phyloP scores from a whole-genome alignment of 2,797 vertebrate species.

The Falco peregrinus region DNA sequence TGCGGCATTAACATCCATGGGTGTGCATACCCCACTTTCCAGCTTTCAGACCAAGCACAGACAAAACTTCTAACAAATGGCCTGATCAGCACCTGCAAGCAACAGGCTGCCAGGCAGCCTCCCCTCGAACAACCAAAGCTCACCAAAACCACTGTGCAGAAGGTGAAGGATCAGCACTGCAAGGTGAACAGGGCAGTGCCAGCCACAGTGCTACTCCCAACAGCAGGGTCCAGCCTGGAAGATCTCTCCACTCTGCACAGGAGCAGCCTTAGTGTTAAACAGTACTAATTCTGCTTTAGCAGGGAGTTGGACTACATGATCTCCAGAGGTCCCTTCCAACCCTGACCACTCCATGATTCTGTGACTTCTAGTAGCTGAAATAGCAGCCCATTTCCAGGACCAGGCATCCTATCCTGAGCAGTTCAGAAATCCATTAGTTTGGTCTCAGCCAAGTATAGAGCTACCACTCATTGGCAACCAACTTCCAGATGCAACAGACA shows the following conservation, averaged over 20 bases:
- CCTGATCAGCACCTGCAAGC: accelerated
- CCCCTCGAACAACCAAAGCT: neutral
- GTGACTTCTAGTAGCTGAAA: neutral
- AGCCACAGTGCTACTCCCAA: accelerated
- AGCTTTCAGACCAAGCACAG: neutral
- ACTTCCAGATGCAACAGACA: accelerated
- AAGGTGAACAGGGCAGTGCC: neutral
- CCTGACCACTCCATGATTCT: too few species aligned
- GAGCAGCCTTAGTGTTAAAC: accelerated
- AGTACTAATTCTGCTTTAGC: neutral
- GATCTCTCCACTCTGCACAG: accelerated
- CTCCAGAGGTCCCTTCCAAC: too few species aligned
- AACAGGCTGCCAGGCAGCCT: too few species aligned
- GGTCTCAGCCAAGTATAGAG: neutral
- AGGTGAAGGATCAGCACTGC: neutral
- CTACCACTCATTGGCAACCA: too few species aligned
- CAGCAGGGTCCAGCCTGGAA: too few species aligned
- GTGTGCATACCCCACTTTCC: neutral
- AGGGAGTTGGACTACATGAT: too few species aligned
- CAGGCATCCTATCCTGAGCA: neutral
- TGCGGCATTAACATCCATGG: accelerated
- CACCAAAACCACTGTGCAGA: accelerated
- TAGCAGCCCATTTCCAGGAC: neutral
- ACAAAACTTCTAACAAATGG: neutral
- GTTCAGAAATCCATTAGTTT: neutral